These are phyloP conservation scores for Xyliphius kryptos DNA, from an alignment of 2,113 vertebrate genomes.

Conservation along the genomic window DNA sequence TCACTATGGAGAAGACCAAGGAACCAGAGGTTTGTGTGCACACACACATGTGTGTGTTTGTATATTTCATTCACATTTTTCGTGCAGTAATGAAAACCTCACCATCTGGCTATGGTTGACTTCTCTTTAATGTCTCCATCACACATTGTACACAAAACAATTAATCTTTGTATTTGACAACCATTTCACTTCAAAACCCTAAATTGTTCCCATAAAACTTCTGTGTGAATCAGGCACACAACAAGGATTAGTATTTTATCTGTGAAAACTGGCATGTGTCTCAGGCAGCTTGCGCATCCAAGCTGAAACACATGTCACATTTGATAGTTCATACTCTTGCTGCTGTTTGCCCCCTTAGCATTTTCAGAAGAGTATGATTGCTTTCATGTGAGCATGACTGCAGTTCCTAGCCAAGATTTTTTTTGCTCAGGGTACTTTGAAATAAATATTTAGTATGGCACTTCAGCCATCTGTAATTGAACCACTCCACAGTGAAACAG, in stretches of 20 bases:
- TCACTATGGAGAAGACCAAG: conserved; percentile 96
- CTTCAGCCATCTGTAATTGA: conserved; percentile 1
- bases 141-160: conserved; percentile 61
- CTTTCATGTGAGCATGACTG: conserved; percentile 24
- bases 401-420: conserved; percentile 10
- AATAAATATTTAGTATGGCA: conserved; percentile 13
- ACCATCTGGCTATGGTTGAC: conserved; percentile 61
- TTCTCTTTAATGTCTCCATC: conserved; percentile 61
- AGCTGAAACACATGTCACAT: conserved; percentile 23
- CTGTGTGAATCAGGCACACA: conserved; percentile 41
- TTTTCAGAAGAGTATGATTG: conserved; percentile 10
- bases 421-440: conserved; percentile 24
- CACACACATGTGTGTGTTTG: background rate
- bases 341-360: conserved; percentile 3
- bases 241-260: conserved; percentile 42
- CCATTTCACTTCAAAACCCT: conserved; percentile 58
- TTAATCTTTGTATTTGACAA: conserved; percentile 64
- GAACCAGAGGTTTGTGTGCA: conserved; percentile 76
- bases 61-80: conserved; percentile 34
- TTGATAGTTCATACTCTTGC: conserved; percentile 13
- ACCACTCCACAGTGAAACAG: no score
- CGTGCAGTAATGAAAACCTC: conserved; percentile 46
- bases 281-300: conserved; percentile 23
- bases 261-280: conserved; percentile 49
- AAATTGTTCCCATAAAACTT: conserved; percentile 66